Evolutionary conservation across 1,140 invertebrate species (phyloP).

Genomic region (Zaprionus nigranus): DNA sequence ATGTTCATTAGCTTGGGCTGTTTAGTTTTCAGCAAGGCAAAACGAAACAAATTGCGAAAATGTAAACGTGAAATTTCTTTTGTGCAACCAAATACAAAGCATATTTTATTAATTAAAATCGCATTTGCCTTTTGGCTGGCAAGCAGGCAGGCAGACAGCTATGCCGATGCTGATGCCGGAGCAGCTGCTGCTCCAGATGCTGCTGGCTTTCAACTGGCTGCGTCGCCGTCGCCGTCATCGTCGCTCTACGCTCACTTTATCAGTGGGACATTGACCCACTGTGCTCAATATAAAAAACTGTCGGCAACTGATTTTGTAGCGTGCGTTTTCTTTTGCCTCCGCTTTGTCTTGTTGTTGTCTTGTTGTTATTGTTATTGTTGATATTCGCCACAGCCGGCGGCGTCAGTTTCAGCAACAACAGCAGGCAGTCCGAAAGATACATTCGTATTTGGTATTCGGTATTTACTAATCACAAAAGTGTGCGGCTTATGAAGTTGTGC

Average conservation of each 20-base stretch:
- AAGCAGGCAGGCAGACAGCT: constrained; percentile 20
- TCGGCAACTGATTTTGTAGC: constrained; percentile 75
- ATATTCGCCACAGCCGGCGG: constrained; percentile 51
- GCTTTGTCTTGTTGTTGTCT: constrained; percentile 55
- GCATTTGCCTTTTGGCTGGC: constrained; percentile 69
- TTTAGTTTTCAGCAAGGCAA: constrained; percentile 38
- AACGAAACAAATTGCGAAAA: constrained; percentile 50
- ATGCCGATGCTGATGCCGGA: constrained; percentile 7
- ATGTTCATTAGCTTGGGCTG: constrained; percentile 68
- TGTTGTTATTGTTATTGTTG: constrained; percentile 33
- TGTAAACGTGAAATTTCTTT: constrained; percentile 68
- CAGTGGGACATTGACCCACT: constrained; percentile 82
- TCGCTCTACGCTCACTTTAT: constrained; percentile 72
- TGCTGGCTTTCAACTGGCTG: constrained; percentile 47
- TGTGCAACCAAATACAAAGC: constrained; percentile 74
- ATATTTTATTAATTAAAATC: constrained; percentile 83
- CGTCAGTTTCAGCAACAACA: constrained; percentile 61
- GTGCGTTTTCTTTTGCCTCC: constrained; percentile 58
- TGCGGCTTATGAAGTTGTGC: constrained; percentile 40
- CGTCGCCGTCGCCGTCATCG: constrained; percentile 10
- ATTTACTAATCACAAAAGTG: constrained; percentile 67
- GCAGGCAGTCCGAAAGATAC: constrained; percentile 42
- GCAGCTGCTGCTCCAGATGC: constrained; percentile 48
- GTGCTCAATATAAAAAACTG: constrained; percentile 76
- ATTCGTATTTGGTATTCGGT: constrained; percentile 14